Conservation (phyloP, 2,888 invertebrate genomes). For the Suillia variegata region DNA sequence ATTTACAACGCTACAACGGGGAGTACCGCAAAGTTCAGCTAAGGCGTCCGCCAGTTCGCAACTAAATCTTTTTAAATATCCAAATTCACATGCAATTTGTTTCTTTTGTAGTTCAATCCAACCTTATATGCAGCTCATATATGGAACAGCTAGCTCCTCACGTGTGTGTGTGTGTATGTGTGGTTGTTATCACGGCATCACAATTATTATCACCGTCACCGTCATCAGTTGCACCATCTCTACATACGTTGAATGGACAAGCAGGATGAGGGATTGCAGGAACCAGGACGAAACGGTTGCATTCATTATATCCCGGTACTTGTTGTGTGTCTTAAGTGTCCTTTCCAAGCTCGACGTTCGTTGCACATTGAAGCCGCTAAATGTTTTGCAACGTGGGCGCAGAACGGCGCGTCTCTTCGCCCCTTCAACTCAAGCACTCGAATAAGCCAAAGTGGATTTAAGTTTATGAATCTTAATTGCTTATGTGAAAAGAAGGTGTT, state of each 20-base stretch:
- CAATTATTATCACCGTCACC: background rate
- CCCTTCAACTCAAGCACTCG: background rate
- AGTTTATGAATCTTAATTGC: conserved; percentile 52
- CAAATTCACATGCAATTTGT: too few species aligned
- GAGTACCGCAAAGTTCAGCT: too few species aligned
- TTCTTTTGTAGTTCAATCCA: too few species aligned
- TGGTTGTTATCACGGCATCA: background rate
- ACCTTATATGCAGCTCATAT: too few species aligned
- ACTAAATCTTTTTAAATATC: too few species aligned
- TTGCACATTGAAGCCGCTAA: conserved; percentile 7
- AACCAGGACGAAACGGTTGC: too few species aligned
- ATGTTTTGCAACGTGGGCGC: background rate
- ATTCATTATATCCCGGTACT: background rate
- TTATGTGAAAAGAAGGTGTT: conserved; percentile 38
- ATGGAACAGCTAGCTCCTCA: background rate
- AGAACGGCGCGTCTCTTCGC: background rate
- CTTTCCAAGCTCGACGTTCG: conserved; percentile 16
- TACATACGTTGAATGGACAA: background rate
- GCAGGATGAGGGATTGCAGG: background rate
- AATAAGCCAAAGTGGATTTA: conserved; percentile 41
- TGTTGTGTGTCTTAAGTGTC: conserved; percentile 19
- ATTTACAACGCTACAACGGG: too few species aligned
- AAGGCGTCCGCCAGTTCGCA: too few species aligned
- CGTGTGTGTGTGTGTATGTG: conserved; percentile 1
- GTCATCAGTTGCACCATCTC: background rate